phyloP scores from a whole-genome alignment of 1,140 invertebrate genomes.

The Papilio glaucus region DNA sequence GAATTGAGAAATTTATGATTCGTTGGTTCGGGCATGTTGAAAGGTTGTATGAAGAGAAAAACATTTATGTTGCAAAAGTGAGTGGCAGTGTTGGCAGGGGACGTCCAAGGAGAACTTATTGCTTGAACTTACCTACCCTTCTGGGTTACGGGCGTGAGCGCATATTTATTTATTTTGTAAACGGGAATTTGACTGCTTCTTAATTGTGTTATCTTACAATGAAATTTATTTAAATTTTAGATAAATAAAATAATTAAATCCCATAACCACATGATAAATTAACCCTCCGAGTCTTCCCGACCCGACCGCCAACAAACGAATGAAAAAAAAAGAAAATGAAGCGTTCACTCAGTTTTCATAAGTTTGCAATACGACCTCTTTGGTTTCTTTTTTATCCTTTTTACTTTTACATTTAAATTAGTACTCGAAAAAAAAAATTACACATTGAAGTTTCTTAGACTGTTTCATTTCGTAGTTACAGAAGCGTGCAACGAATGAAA shows the following conservation, averaged over 20 bases:
- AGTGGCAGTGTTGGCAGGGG: no score
- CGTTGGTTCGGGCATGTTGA: no score
- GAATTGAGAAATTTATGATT: no score
- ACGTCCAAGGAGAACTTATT: no score
- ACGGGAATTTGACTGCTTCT: not conserved
- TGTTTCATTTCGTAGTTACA: not conserved
- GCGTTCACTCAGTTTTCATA: conserved; percentile 29
- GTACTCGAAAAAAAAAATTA: conserved; percentile 26
- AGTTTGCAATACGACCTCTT: conserved; percentile 31
- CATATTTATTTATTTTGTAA: no score
- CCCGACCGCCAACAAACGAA: conserved; percentile 14
- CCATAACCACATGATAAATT: conserved; percentile 35
- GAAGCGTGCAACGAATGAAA: not conserved
- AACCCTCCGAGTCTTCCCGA: conserved; percentile 31
- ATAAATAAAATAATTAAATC: conserved; percentile 33
- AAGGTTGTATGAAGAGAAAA: no score
- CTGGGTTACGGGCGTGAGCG: no score
- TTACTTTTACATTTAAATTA: conserved; percentile 33
- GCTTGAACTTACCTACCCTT: no score
- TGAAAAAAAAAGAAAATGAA: conserved; percentile 35
- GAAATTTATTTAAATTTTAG: not conserved
- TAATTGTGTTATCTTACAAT: not conserved
- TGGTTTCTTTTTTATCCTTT: conserved; percentile 15
- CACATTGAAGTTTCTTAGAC: not conserved
- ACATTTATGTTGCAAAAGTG: no score